Evolutionary conservation across 2,797 vertebrate species (phyloP).

Genomic region (Mionectes olivaceus): DNA sequence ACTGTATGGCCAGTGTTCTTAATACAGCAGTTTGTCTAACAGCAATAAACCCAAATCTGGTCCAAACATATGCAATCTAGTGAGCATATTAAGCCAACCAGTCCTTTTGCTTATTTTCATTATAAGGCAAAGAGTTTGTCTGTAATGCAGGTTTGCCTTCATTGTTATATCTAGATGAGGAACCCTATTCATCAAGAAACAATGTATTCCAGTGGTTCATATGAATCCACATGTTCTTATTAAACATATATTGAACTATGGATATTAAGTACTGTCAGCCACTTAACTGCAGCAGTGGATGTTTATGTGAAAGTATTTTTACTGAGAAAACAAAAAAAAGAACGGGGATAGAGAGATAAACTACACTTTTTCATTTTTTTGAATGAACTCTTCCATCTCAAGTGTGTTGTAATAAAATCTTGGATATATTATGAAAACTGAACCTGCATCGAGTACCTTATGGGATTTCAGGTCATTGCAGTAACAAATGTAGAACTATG

Average conservation of each 20-base stretch:
- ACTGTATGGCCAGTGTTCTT: not conserved
- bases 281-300: not conserved
- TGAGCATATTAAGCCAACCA: not conserved
- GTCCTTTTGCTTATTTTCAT: not conserved
- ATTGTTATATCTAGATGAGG: not conserved
- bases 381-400: not conserved
- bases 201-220: not conserved
- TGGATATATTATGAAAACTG: not conserved
- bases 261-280: not conserved
- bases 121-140: not conserved
- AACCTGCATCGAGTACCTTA: not conserved
- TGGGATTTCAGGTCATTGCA: not conserved
- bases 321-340: not conserved
- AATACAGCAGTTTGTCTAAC: not conserved
- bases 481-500: not conserved
- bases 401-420: not conserved
- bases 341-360: not conserved
- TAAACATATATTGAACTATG: not conserved
- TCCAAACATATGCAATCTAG: not conserved
- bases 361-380: not conserved
- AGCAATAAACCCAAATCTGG: not conserved
- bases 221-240: not conserved
- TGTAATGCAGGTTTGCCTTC: not conserved
- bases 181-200: not conserved
- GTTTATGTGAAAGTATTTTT: not conserved